Conservation (phyloP, 2,888 invertebrate genomes). For the Choreutis nemorana region DNA sequence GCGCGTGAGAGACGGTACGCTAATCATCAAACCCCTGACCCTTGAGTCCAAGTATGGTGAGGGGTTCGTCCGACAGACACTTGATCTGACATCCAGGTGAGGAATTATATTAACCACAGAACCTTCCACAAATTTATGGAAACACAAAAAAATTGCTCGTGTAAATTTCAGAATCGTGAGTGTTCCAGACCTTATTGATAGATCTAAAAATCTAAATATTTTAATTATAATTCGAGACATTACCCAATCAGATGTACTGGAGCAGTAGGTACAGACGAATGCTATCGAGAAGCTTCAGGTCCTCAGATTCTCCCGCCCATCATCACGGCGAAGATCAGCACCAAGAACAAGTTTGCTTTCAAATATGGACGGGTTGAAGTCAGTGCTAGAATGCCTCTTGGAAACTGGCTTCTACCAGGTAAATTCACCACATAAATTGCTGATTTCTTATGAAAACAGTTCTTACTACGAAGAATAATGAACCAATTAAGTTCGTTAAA, state of each 20-base stretch:
- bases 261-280: conserved; percentile 41
- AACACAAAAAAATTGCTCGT: no score
- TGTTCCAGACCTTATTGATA: no score
- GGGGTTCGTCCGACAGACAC: conserved; percentile 43
- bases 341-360: conserved; percentile 72
- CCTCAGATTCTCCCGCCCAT: conserved; percentile 74
- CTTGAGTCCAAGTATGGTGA: conserved; percentile 63
- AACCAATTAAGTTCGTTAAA: no score
- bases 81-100: conserved; percentile 45
- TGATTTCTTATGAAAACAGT: not conserved
- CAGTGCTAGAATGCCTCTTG: conserved; percentile 75
- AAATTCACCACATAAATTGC: conserved; percentile 9
- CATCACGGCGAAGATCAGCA: conserved; percentile 71
- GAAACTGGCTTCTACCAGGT: conserved; percentile 78
- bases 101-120: no score
- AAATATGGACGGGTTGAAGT: conserved; percentile 76
- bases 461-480: no score
- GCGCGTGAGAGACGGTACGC: conserved; percentile 54
- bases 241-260: conserved; percentile 58
- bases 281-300: conserved; percentile 50
- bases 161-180: no score
- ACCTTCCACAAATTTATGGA: no score
- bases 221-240: not conserved
- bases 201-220: not conserved
- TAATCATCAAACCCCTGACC: conserved; percentile 68